phyloP scores from a whole-genome alignment of 2,888 invertebrate species.

The Chesias legatella region DNA sequence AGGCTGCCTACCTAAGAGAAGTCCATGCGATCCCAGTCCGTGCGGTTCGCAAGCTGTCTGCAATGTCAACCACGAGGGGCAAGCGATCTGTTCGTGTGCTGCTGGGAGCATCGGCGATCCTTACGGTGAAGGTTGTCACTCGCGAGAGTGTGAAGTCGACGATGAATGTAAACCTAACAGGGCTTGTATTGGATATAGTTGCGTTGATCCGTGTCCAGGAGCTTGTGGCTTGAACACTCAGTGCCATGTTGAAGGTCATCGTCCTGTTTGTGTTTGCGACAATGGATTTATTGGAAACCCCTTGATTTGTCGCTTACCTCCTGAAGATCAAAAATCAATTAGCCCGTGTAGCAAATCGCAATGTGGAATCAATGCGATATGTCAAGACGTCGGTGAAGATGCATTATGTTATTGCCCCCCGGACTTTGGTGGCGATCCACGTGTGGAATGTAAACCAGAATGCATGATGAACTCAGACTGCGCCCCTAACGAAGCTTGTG shows the following conservation, averaged over 20 bases:
- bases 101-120: slow-evolving; percentile 89
- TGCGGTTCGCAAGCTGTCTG: slow-evolving; percentile 90
- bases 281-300: slow-evolving; percentile 89
- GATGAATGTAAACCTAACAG: slow-evolving; percentile 86
- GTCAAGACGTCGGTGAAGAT: slow-evolving; percentile 84
- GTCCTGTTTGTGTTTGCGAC: slow-evolving; percentile 89
- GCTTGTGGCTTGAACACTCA: slow-evolving; percentile 88
- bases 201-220: slow-evolving; percentile 90
- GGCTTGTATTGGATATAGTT: slow-evolving; percentile 90
- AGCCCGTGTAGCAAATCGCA: slow-evolving; percentile 87
- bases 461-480: slow-evolving; percentile 92
- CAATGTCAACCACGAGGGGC: slow-evolving; percentile 83
- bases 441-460: slow-evolving; percentile 87
- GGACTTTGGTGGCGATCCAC: slow-evolving; percentile 89
- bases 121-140: slow-evolving; percentile 86
- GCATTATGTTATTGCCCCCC: slow-evolving; percentile 89
- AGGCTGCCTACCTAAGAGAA: slow-evolving; percentile 85
- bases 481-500: slow-evolving; percentile 85
- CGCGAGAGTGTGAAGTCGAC: slow-evolving; percentile 90
- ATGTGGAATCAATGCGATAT: slow-evolving; percentile 90
- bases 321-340: slow-evolving; percentile 74
- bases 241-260: slow-evolving; percentile 88
- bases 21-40: slow-evolving; percentile 88
- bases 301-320: slow-evolving; percentile 84
- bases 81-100: slow-evolving; percentile 86